These are phyloP conservation scores for Podarcis siculus DNA, from an alignment of 2,797 vertebrate species.

Conservation along the genomic window DNA sequence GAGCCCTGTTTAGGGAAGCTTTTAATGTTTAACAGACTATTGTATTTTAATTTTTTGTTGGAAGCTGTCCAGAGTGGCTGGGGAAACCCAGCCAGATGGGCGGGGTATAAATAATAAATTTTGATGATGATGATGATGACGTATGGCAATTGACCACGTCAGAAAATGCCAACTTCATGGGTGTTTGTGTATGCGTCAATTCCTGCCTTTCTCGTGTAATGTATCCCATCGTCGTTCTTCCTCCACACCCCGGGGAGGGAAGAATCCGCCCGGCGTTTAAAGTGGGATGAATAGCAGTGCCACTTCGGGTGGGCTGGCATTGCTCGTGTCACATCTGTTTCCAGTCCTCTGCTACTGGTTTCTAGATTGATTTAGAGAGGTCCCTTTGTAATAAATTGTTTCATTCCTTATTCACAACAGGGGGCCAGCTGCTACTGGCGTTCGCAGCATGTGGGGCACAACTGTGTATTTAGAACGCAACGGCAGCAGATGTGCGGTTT, in stretches of 20 bases:
- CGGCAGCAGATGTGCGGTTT: constrained; percentile 63
- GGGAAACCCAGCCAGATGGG: too few relatives aligned
- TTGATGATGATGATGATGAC: too few relatives aligned
- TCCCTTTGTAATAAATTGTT: constrained; percentile 67
- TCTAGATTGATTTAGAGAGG: constrained; percentile 68
- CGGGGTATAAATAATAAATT: too few relatives aligned
- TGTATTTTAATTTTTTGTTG: too few relatives aligned
- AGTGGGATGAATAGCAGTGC: background rate
- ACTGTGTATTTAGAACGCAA: constrained; percentile 45
- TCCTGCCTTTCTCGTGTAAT: too few relatives aligned
- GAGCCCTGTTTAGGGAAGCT: too few relatives aligned
- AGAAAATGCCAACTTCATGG: background rate
- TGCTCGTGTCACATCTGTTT: constrained; percentile 36
- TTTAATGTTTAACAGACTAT: too few relatives aligned
- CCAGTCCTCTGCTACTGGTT: constrained; percentile 23
- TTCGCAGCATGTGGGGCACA: constrained; percentile 59
- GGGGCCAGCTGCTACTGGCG: constrained; percentile 50
- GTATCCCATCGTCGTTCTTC: background rate
- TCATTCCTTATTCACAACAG: constrained; percentile 34
- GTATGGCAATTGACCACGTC: too few relatives aligned
- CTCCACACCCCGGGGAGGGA: background rate
- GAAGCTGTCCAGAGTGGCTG: too few relatives aligned
- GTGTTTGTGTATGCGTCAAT: too few relatives aligned
- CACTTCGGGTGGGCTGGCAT: background rate
- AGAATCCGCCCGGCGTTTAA: accelerated